Percentiles rank a stretch among this genome's conserved stretches.
phyloP scores from a whole-genome alignment of 1,140 invertebrate species.

The Calliopsis andreniformis region DNA sequence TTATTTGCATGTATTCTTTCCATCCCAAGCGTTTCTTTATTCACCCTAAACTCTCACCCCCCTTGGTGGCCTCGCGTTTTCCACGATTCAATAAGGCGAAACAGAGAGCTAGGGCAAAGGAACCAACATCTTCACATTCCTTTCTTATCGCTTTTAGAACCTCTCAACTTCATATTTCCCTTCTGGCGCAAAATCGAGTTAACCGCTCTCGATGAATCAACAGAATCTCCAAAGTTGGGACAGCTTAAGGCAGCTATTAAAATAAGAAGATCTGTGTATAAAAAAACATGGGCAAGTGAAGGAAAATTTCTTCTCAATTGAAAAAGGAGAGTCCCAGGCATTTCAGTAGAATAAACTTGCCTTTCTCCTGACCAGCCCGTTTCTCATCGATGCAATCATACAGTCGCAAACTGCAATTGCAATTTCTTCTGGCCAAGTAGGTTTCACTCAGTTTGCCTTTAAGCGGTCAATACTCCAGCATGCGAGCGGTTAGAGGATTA shows the following conservation, averaged over 20 bases:
- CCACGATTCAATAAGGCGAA: constrained; percentile 33
- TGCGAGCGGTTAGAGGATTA: background rate
- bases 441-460: no score
- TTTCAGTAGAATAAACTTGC: background rate
- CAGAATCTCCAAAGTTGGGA: no score
- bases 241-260: no score
- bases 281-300: no score
- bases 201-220: background rate
- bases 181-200: background rate
- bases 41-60: background rate
- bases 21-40: background rate
- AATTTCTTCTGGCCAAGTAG: no score
- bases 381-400: no score
- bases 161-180: background rate
- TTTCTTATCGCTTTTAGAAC: background rate
- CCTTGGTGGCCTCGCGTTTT: background rate
- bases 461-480: background rate
- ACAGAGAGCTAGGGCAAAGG: background rate
- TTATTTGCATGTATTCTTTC: background rate
- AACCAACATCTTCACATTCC: constrained; percentile 15
- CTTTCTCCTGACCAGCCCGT: no score
- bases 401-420: no score
- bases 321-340: no score
- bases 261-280: no score
- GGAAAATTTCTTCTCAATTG: no score